These are phyloP conservation scores for Drosophila subquinaria DNA, from an alignment of 2,888 invertebrate species.

Conservation along the genomic window DNA sequence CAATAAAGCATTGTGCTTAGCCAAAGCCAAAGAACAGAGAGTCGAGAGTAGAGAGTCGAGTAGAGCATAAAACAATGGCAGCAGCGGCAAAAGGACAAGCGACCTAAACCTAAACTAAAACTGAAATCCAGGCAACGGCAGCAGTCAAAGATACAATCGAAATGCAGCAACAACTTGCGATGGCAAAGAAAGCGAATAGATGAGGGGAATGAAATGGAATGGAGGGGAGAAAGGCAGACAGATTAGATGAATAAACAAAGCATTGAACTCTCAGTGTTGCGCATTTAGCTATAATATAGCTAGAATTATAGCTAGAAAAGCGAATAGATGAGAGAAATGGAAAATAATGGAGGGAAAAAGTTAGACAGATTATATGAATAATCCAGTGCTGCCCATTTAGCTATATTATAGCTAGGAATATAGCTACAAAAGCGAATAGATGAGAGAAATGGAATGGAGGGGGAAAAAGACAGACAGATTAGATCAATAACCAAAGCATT, in stretches of 20 bases:
- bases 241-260: conserved; percentile 80
- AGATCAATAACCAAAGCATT: conserved; percentile 76
- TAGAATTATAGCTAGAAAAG: no score
- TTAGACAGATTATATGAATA: conserved; percentile 77
- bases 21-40: conserved; percentile 47
- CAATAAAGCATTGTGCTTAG: conserved; percentile 77
- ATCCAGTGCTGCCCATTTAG: conserved; percentile 39
- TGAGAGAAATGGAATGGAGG: not conserved
- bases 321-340: conserved; percentile 1
- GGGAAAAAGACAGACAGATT: conserved; percentile 64
- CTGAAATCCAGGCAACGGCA: conserved; percentile 58
- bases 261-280: conserved; percentile 36
- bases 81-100: conserved; percentile 43
- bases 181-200: conserved; percentile 7
- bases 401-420: no score
- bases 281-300: no score
- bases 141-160: conserved; percentile 78
- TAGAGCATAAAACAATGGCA: conserved; percentile 44
- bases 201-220: not conserved
- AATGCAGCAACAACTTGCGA: conserved; percentile 73
- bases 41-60: not conserved
- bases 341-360: no score
- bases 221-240: conserved; percentile 45
- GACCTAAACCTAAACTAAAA: conserved; percentile 44
- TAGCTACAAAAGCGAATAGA: no score